Evolutionary conservation across 2,888 invertebrate genomes (phyloP), one percentile per base, ranked within the genome.

Genomic region (Apocheima hispidaria): DNA sequence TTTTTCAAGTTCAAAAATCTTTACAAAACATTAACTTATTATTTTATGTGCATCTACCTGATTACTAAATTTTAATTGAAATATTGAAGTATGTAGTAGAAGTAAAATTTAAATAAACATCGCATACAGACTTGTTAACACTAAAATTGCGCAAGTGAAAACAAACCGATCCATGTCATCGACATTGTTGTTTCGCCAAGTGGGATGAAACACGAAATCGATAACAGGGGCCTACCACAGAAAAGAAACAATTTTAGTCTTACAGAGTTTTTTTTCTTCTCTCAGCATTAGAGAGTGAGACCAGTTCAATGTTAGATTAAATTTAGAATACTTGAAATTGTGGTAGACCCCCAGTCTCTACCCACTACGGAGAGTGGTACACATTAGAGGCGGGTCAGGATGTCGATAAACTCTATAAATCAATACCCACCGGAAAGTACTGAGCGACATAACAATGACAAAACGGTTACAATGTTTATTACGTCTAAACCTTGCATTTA

Each of bases 321-420:
- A n/a, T n/a, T n/a, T n/a, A 9, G 30, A 30, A 30, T 9, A 30
- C 30, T 10, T 10, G 30, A 30, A 23, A 23, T 23, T 23, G 23
- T n/a, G n/a, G n/a, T n/a, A n/a, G n/a, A n/a, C n/a, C n/a, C n/a
- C 26, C 26, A 26, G n/a, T 38, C 23, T 44, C 77, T 84, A 80
- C 83, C 81, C 84, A 80, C 71, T 71, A 67, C 68, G 65, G 62
- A 68, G 68, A 60, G 57, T 53, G 68, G 70, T 74, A 82, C 81
- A 82, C 72, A 81, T 72, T 72, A 78, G 67, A 73, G 83, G 81
- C 80, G 81, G 81, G 69, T 69, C 73, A 71, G 75, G 77, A 79
- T 71, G 69, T 71, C 53, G 65, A 73, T n/a, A n/a, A 23, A 23
- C 2, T 23, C 23, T 5, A 26, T 70, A 72, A 67, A 71, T 72